Base-by-base conservation (phyloP, 2,797 vertebrate species). In the Esox lucius region DNA sequence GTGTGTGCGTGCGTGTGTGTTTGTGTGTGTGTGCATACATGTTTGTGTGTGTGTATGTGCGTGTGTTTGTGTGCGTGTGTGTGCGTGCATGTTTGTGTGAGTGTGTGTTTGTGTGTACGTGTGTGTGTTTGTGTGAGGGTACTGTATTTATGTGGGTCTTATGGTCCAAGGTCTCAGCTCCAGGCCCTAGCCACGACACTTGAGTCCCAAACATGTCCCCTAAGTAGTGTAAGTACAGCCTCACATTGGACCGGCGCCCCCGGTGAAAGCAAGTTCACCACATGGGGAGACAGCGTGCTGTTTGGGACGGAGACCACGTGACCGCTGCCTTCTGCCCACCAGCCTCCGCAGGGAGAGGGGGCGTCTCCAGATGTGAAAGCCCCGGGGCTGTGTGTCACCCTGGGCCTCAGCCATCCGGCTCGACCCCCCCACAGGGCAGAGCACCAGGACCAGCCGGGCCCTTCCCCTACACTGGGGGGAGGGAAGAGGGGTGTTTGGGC, bases 401-500 rank as follows among this genome's bases (percentile, higher is more conserved):
- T 76, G 80, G 85, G 85, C 70, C 88, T 80, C n/a, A n/a, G n/a
- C n/a, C 76, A 82, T 90, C 81, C 84, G 88, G 82, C 80, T 79
- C 75, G 88, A 93, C 92, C 91, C 95, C 87, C 91, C 93, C 88
- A 59, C 24, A 75, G 87, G 92, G 80, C 81, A 88, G 88, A 68
- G 59, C 87, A 84, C 72, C 80, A 68, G 87, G 86, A 84, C 73
- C 81, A 68, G 86, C 87, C 80, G 81, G 76, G 79, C 81, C 85
- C 75, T 75, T 51, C 49, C 49, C 4, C 17, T 51, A 19, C 83
- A 75, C 66, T 42, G 33, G n/a, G n/a, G 73, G 75, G 72, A 75
- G 68, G 70, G 48, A 35, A 66, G 75, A 66, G 74, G n/a, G n/a
- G n/a, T n/a, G n/a, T n/a, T n/a, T n/a, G n/a, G n/a, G n/a, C n/a